Evolutionary conservation across 2,888 invertebrate species (phyloP).

Genomic region (Branchipolynoe longqiensis): DNA sequence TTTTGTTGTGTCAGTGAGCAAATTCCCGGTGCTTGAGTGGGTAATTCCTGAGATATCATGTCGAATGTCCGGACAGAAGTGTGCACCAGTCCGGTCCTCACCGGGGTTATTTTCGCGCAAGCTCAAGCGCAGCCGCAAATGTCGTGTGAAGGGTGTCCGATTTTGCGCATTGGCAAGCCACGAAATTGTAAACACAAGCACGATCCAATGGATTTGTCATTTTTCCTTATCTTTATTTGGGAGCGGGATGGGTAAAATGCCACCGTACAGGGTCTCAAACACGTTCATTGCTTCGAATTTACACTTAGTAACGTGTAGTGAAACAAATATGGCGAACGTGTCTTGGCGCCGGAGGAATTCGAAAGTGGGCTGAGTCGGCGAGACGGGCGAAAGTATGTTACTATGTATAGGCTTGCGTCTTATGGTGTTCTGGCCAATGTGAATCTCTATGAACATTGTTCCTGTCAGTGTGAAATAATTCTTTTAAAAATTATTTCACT

Average conservation of each 20-base stretch:
- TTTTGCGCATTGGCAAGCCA: slow-evolving; percentile 60
- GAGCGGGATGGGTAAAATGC: background rate
- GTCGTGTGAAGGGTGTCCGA: slow-evolving; percentile 44
- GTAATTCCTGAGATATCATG: background rate
- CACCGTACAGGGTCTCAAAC: background rate
- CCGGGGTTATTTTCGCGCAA: slow-evolving; percentile 59
- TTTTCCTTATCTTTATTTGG: slow-evolving; percentile 3
- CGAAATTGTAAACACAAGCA: slow-evolving; percentile 46
- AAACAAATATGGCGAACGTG: slow-evolving; percentile 40
- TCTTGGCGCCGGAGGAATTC: background rate
- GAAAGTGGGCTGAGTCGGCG: background rate
- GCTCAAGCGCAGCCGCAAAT: slow-evolving; percentile 65
- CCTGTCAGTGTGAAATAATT: too few species aligned
- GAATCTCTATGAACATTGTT: too few species aligned
- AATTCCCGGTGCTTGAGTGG: background rate
- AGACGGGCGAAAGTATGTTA: background rate
- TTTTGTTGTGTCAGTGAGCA: too few species aligned
- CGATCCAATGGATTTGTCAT: slow-evolving; percentile 32
- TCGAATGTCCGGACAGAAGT: background rate
- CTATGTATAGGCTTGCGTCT: too few species aligned
- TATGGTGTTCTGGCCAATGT: too few species aligned
- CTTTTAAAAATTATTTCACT: too few species aligned
- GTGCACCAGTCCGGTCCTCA: background rate
- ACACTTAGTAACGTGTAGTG: background rate
- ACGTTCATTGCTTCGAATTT: background rate